Evolutionary conservation across 2,113 vertebrate species (phyloP).

Genomic region (Maccullochella peelii): DNA sequence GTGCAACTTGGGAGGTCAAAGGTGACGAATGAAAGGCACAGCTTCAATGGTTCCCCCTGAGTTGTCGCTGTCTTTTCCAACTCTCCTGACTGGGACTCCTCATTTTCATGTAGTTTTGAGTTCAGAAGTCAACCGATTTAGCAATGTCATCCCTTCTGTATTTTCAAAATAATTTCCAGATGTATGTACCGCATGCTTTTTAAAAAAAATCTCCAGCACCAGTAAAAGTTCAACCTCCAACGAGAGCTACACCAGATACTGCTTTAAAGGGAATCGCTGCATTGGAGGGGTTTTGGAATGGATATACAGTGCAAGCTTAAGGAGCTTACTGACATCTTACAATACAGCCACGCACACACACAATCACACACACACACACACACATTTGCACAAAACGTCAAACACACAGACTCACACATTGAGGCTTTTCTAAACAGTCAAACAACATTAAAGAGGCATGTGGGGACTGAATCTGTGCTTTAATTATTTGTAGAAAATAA

Average conservation of each 20-base stretch:
- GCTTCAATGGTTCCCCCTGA: slow-evolving; percentile 82
- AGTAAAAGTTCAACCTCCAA: slow-evolving; percentile 30
- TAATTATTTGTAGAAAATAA: slow-evolving; percentile 73
- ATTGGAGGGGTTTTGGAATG: slow-evolving; percentile 62
- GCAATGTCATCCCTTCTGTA: background rate
- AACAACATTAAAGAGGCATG: slow-evolving; percentile 36
- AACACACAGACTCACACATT: slow-evolving; percentile 20
- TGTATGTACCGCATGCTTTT: background rate
- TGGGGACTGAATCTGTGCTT: slow-evolving; percentile 72
- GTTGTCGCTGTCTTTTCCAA: slow-evolving; percentile 70
- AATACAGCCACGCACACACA: slow-evolving; percentile 25
- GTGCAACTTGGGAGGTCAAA: slow-evolving; percentile 57
- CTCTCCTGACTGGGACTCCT: slow-evolving; percentile 11
- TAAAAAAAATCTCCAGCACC: slow-evolving; percentile 35
- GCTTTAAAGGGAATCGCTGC: slow-evolving; percentile 81
- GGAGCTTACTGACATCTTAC: slow-evolving; percentile 75
- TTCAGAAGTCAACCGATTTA: slow-evolving; percentile 9
- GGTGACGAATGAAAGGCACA: slow-evolving; percentile 81
- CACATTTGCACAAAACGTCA: slow-evolving; percentile 21
- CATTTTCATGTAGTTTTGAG: background rate
- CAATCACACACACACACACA: slow-evolving; percentile 21
- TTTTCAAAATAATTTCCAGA: slow-evolving; percentile 17
- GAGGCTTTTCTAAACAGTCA: slow-evolving; percentile 55
- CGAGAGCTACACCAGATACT: slow-evolving; percentile 50
- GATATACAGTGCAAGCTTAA: slow-evolving; percentile 51